Evolutionary conservation across 2,888 invertebrate genomes (phyloP).

Genomic region (Coecobrya sp.): DNA sequence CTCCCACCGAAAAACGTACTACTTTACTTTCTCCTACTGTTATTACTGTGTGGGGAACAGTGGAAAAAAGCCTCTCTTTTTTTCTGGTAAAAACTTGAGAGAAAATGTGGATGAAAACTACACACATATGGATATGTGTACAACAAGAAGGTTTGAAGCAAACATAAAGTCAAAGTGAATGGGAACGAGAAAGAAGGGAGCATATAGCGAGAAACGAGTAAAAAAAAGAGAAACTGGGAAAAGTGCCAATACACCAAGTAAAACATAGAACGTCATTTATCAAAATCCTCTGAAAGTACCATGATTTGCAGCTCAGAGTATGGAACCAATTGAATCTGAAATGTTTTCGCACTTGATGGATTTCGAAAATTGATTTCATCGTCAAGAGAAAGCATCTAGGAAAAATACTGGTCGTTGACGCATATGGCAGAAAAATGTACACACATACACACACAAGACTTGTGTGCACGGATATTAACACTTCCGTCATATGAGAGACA

Average conservation of each 20-base stretch:
- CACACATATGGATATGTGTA: slow-evolving; percentile 7
- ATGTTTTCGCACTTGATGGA: slow-evolving; percentile 80
- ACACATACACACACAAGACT: background rate
- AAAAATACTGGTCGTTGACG: slow-evolving; percentile 30
- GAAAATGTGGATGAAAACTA: slow-evolving; percentile 20
- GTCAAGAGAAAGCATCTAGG: slow-evolving; percentile 18
- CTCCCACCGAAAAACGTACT: background rate
- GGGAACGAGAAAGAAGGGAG: background rate
- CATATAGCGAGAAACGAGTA: slow-evolving; percentile 38
- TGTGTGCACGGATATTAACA: slow-evolving; percentile 65
- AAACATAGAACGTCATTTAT: slow-evolving; percentile 79
- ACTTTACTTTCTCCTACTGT: background rate
- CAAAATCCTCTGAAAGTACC: slow-evolving; percentile 78
- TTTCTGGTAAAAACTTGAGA: slow-evolving; percentile 18
- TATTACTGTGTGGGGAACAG: slow-evolving; percentile 4
- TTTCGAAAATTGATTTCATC: slow-evolving; percentile 79
- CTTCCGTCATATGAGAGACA: slow-evolving; percentile 70
- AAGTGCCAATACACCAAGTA: slow-evolving; percentile 78
- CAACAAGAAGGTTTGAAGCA: slow-evolving; percentile 40
- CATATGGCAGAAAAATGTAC: slow-evolving; percentile 58
- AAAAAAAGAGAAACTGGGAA: slow-evolving; percentile 79
- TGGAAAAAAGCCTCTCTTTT: slow-evolving; percentile 13
- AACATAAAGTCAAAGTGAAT: slow-evolving; percentile 10
- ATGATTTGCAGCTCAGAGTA: slow-evolving; percentile 74
- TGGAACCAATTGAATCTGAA: slow-evolving; percentile 78